Evolutionary conservation across 2,888 invertebrate species (phyloP), one percentile per base, ranked within the genome.

Genomic region (Drosophila nr. perissopoda): DNA sequence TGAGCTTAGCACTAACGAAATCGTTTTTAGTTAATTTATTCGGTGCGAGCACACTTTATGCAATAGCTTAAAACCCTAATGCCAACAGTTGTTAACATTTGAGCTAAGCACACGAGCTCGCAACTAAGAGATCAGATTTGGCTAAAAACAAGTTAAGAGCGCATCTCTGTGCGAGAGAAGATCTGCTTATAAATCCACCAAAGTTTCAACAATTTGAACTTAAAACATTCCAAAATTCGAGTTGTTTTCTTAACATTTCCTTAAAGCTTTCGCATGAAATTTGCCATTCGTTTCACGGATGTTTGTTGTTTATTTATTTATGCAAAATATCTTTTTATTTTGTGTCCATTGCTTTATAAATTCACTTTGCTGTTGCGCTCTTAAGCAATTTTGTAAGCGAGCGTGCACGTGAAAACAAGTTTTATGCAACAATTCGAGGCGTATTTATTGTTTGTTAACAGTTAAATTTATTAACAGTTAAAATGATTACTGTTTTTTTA

Each of bases 371-470:
- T 72, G 40, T 18, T 61, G 64, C 61, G 64, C 80, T 80, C 80
- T 80, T 80, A 13, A 29, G 49, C 51, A 57, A 34, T 40, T 63
- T 67, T 51, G 48, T 56, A 27, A 38, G 56, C 67, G 67, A 69
- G 45, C 67, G 60, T 52, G 78, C 84, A 87, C 85, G 82, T 85
- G 85, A 85, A 85, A 86, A 86, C 85, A 69, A 86, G 85, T 85
- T 86, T 86, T 85, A 81, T 78, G 81, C 85, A 85, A 87, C 84
- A 82, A 82, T 65, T 52, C 74, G 60, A 61, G 57, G 45, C 52
- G 52, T 45, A 59, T 64, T 75, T 36, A 36, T 68, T 73, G 62
- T 73, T 73, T 69, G 45, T 61, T 53, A 62, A 29, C 62, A 40
- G 11, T 40, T 63, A 52, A 16, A 36, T 48, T 18, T 38, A 33